Percentiles rank a stretch among this genome's conserved stretches.
phyloP scores from a whole-genome alignment of 2,113 vertebrate genomes.

The Aldabrachelys gigantea region DNA sequence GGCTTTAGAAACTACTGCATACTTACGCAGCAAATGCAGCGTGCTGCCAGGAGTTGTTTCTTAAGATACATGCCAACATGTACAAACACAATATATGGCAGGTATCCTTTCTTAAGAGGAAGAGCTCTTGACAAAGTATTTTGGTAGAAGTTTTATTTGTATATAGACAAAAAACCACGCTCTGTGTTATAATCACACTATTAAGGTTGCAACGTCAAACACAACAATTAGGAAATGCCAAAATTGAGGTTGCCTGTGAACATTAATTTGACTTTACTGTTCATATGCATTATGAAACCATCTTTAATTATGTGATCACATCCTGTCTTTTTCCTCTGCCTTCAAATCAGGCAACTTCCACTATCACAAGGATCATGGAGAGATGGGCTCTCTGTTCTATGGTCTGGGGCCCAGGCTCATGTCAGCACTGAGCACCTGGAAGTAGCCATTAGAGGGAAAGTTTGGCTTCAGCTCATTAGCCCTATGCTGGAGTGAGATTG shows the following conservation, averaged over 20 bases:
- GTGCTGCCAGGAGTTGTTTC: not conserved
- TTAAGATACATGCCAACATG: not conserved
- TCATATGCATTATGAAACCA: too few species aligned
- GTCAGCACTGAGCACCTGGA: not conserved
- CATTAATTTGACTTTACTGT: not conserved
- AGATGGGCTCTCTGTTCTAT: not conserved
- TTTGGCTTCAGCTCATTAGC: not conserved
- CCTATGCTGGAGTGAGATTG: not conserved
- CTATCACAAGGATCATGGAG: not conserved
- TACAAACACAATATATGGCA: not conserved
- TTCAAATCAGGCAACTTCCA: not conserved
- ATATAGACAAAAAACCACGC: not conserved
- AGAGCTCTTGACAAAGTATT: not conserved
- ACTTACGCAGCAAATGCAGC: too few species aligned
- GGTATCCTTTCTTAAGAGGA: not conserved
- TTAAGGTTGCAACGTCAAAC: not conserved
- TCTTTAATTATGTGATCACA: too few species aligned
- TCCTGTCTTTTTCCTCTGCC: not conserved
- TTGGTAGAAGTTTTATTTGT: not conserved
- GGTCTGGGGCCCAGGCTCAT: not conserved
- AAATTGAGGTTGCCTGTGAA: not conserved
- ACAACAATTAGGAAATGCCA: not conserved
- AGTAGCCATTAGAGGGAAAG: not conserved
- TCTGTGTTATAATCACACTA: not conserved
- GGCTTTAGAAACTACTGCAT: not conserved